Evolutionary conservation across 2,888 invertebrate species (phyloP), one percentile per base, ranked within the genome.

Genomic region (Microctonus aethiopoides): DNA sequence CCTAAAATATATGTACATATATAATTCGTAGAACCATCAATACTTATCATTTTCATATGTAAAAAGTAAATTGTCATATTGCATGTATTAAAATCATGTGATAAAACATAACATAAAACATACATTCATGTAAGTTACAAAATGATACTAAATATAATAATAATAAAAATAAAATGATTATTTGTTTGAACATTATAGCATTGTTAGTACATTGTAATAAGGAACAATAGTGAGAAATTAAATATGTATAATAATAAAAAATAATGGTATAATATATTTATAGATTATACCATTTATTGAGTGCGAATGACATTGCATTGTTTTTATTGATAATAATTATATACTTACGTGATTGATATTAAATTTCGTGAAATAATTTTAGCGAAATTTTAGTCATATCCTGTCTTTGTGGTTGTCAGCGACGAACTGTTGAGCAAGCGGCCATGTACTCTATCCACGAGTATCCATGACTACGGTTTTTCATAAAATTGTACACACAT

Each of bases 381-480:
- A 51, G 16, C 56, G 20, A 39, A 32, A 36, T n/a, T n/a, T 54
- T 70, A 69, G 70, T 71, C 67, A 29, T 69, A 76, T 73, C 74
- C 76, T 77, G 71, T 74, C 75, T 74, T 76, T 67, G 74, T 80
- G 77, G 78, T 79, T 78, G 78, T 81, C 79, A 79, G 74, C 80
- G 63, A 73, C 73, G 72, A 80, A 83, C 83, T 81, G 75, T 77
- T 75, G 75, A 76, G 73, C 77, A 68, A 74, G 74, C 80, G 73
- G 78, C 80, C 81, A 81, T 80, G 76, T 78, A 72, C 66, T 36
- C 29, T 16, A 57, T 56, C 67, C 59, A 5, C 46, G 16, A 16
- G 79, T 84, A 74, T 70, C 78, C 80, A 83, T 84, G 82, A 74
- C 77, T 70, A 84, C 83, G 52, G 41, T 72, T 67, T 60, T 32